phyloP scores from a whole-genome alignment of 2,888 invertebrate genomes.

The Lithophane socia region DNA sequence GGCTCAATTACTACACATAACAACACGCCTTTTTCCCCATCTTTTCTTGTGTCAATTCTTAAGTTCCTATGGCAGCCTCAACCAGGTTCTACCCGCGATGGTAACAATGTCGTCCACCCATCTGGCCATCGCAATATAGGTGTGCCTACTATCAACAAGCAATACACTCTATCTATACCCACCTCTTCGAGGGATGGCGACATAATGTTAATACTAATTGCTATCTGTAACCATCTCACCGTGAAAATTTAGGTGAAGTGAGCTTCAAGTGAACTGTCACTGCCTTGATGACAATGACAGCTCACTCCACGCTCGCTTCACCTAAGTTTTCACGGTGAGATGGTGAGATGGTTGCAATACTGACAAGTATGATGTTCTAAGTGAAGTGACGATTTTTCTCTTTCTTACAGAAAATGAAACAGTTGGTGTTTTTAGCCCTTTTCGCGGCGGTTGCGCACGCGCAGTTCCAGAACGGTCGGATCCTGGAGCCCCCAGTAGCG shows the following conservation, averaged over 20 bases:
- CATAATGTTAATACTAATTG: neutral
- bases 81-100: neutral
- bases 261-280: too few relatives aligned
- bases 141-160: neutral
- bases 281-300: too few relatives aligned
- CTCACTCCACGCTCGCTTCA: too few relatives aligned
- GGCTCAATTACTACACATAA: neutral
- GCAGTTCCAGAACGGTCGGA: slow-evolving; percentile 94
- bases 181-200: neutral
- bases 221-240: too few relatives aligned
- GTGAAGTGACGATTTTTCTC: neutral
- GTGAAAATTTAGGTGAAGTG: too few relatives aligned
- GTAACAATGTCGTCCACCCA: neutral
- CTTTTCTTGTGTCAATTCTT: neutral
- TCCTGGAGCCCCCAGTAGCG: slow-evolving; percentile 95
- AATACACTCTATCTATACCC: neutral
- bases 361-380: neutral
- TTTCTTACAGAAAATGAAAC: slow-evolving; percentile 84
- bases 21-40: neutral
- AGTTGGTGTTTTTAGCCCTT: slow-evolving; percentile 74
- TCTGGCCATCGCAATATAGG: neutral
- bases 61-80: neutral
- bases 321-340: too few relatives aligned
- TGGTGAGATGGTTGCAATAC: too few relatives aligned
- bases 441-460: slow-evolving; percentile 84